Evolutionary conservation across 2,888 invertebrate genomes (phyloP).

Genomic region (Zelleria hepariella): DNA sequence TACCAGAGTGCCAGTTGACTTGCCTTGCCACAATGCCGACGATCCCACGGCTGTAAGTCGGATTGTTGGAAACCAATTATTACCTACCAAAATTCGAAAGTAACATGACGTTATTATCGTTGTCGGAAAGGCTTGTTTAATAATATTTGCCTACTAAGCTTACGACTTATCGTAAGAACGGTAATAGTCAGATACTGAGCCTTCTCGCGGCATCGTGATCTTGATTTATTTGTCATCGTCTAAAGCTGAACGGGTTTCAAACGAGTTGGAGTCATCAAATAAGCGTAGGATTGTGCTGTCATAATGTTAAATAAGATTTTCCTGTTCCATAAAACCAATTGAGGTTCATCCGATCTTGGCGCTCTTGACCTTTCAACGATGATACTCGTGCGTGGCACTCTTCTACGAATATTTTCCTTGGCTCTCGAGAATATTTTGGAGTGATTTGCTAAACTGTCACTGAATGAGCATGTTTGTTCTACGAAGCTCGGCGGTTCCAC

Average conservation of each 20-base stretch:
- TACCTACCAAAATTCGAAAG: neutral
- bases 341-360: neutral
- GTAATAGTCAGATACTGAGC: neutral
- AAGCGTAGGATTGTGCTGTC: constrained; percentile 32
- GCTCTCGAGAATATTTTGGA: neutral
- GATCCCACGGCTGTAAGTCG: neutral
- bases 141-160: neutral
- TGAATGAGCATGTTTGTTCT: constrained; percentile 7
- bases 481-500: neutral
- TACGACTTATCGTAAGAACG: neutral
- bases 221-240: constrained; percentile 27
- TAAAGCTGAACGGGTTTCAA: constrained; percentile 27
- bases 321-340: constrained; percentile 5
- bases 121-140: neutral
- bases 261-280: constrained; percentile 26
- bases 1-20: too few relatives aligned
- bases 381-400: neutral
- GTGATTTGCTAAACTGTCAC: neutral
- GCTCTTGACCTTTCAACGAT: neutral
- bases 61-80: neutral
- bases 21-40: too few relatives aligned
- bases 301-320: constrained; percentile 13
- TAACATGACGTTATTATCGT: neutral
- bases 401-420: neutral
- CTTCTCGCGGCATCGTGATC: constrained; percentile 9